These are phyloP conservation scores for Capreolus pygargus DNA, from an alignment of 2,113 vertebrate genomes.

Conservation along the genomic window DNA sequence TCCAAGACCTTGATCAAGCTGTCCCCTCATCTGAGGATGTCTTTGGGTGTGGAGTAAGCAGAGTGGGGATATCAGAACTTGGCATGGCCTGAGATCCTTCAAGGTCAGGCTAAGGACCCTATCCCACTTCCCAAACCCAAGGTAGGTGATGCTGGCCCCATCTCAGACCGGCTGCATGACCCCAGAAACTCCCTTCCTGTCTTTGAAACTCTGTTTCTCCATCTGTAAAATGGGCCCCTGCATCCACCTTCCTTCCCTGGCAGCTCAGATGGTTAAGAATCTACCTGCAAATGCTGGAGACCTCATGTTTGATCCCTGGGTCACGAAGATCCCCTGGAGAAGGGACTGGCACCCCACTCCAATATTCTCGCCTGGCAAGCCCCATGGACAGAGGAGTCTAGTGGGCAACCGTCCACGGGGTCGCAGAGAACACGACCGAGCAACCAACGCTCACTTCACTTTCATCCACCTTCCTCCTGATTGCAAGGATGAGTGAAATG, in stretches of 20 bases:
- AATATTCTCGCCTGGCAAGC: neutral
- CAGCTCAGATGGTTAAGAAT: neutral
- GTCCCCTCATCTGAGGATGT: neutral
- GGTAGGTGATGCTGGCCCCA: no score
- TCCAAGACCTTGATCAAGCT: neutral
- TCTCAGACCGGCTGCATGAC: neutral
- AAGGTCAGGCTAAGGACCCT: fast-evolving
- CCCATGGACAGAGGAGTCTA: neutral
- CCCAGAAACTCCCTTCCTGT: neutral
- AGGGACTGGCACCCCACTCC: neutral
- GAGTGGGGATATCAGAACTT: neutral
- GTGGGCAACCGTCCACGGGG: neutral
- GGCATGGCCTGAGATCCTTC: neutral
- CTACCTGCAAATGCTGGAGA: neutral
- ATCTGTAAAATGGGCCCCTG: neutral
- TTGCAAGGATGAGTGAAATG: neutral
- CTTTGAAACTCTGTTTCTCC: neutral
- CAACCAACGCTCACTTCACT: neutral
- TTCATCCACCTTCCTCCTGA: neutral
- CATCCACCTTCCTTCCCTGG: fast-evolving
- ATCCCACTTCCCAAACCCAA: no score
- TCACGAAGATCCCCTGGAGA: neutral
- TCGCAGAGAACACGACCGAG: neutral
- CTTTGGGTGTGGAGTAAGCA: neutral
- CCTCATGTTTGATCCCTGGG: neutral